These are phyloP conservation scores for Baronia brevicornis DNA, from an alignment of 2,888 invertebrate genomes.

Conservation along the genomic window DNA sequence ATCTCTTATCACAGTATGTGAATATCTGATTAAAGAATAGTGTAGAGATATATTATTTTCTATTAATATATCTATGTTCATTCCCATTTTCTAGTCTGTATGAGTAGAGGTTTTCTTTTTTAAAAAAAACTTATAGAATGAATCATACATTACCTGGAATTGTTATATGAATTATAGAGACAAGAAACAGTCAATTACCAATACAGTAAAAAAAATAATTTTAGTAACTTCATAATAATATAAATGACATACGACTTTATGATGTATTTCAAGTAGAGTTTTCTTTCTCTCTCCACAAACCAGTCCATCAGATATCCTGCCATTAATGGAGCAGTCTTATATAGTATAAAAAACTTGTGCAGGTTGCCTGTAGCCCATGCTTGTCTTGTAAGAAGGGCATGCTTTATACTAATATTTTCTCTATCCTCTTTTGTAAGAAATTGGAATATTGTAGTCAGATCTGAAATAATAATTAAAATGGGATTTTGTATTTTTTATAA, in stretches of 20 bases:
- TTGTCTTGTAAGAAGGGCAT: constrained; percentile 91
- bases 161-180: too few species aligned
- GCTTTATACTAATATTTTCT: constrained; percentile 86
- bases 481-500: constrained; percentile 6
- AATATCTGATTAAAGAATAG: too few species aligned
- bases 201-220: constrained; percentile 4
- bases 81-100: too few species aligned
- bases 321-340: constrained; percentile 94
- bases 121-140: too few species aligned
- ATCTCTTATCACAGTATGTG: too few species aligned
- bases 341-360: constrained; percentile 93
- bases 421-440: constrained; percentile 86
- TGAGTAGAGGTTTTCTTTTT: too few species aligned
- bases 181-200: too few species aligned
- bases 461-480: constrained; percentile 69
- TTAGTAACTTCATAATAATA: constrained; percentile 6
- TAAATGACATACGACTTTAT: constrained; percentile 95
- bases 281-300: constrained; percentile 97
- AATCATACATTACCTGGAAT: too few species aligned
- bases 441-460: constrained; percentile 93
- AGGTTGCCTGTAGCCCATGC: constrained; percentile 96
- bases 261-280: constrained; percentile 91
- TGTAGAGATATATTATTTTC: too few species aligned
- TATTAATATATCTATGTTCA: too few species aligned
- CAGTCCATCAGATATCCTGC: constrained; percentile 97